These are phyloP conservation scores for Ivindomyrus marchei DNA, from an alignment of 2,113 vertebrate species.

Conservation along the genomic window DNA sequence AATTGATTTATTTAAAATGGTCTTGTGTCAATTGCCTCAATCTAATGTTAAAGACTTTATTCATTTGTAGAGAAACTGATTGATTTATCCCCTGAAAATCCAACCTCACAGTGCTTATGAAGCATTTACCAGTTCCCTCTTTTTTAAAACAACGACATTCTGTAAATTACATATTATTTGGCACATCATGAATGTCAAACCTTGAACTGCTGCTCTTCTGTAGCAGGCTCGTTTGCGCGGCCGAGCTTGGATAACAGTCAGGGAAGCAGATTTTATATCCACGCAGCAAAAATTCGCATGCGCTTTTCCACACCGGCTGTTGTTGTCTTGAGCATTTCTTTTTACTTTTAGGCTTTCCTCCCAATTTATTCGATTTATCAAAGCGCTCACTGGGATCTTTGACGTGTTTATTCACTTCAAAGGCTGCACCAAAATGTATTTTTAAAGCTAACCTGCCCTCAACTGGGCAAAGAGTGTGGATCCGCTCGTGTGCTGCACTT, in stretches of 20 bases:
- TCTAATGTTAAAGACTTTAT: not conserved
- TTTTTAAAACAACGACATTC: not conserved
- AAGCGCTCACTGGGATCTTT: not conserved
- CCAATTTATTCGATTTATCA: not conserved
- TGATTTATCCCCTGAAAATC: conserved; percentile 24
- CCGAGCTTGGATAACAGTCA: not conserved
- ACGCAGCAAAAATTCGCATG: not conserved
- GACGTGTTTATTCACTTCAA: not conserved
- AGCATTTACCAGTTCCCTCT: not conserved
- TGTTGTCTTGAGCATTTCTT: not conserved
- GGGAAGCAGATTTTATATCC: not conserved
- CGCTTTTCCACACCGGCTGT: not conserved
- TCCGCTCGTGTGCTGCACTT: not conserved
- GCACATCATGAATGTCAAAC: not conserved
- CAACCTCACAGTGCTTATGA: conserved; percentile 21
- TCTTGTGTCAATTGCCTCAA: not conserved
- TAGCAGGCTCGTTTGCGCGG: not conserved
- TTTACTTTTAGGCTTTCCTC: not conserved
- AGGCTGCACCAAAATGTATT: not conserved
- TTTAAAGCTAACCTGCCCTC: not conserved
- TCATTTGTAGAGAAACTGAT: conserved; percentile 25
- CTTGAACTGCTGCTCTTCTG: not conserved
- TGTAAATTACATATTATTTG: not conserved
- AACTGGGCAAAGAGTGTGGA: not conserved
- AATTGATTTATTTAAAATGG: conserved; percentile 32